Evolutionary conservation across 2,888 invertebrate species (phyloP).

Genomic region (Oscheius sp.): DNA sequence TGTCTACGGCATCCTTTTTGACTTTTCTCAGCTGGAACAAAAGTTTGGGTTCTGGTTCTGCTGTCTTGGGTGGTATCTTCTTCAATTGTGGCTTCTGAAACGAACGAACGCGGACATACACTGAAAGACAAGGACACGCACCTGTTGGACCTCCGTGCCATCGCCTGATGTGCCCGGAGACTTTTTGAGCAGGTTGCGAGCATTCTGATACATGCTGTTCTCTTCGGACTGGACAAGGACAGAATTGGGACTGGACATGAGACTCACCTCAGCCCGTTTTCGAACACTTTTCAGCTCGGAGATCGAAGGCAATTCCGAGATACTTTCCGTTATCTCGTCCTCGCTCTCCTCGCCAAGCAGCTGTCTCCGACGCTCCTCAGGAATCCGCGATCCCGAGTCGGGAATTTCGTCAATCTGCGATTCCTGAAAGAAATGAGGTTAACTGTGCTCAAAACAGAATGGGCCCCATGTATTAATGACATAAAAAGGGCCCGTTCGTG

Average conservation of each 20-base stretch:
- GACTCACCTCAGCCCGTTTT: constrained; percentile 25
- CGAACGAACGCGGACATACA: background rate
- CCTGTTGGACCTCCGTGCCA: constrained; percentile 26
- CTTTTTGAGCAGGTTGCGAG: constrained; percentile 44
- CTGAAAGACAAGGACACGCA: constrained; percentile 16
- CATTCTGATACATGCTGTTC: constrained; percentile 42
- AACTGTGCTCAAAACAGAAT: background rate
- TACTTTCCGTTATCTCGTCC: constrained; percentile 72
- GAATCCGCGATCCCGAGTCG: constrained; percentile 69
- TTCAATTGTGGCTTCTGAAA: constrained; percentile 52
- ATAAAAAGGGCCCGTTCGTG: constrained; percentile 22
- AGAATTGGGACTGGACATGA: background rate
- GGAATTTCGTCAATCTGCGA: constrained; percentile 68
- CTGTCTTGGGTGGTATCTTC: constrained; percentile 51
- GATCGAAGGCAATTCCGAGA: constrained; percentile 72
- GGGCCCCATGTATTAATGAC: constrained; percentile 3
- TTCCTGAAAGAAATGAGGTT: constrained; percentile 42
- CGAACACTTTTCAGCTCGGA: constrained; percentile 46
- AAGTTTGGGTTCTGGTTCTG: constrained; percentile 54
- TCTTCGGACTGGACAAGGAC: constrained; percentile 25
- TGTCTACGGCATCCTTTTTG: constrained; percentile 52
- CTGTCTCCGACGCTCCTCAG: constrained; percentile 68
- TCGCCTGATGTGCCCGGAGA: constrained; percentile 8
- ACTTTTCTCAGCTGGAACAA: constrained; percentile 59
- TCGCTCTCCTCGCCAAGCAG: constrained; percentile 58